These are phyloP conservation scores for Calosoma granatense DNA, from an alignment of 1,140 invertebrate species.

Conservation along the genomic window DNA sequence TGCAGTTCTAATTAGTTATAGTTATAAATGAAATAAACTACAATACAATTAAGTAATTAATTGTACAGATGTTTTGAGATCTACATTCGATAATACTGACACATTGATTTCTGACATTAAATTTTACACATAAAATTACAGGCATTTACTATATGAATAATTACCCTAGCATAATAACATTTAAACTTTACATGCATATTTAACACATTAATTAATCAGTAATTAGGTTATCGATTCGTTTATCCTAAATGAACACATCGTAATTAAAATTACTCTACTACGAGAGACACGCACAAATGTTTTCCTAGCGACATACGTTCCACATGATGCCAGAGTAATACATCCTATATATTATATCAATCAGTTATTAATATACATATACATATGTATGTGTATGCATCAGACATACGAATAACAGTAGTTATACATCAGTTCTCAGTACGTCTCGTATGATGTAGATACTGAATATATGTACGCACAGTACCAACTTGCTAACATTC, in stretches of 20 bases:
- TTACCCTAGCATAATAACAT: neutral
- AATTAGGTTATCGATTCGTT: neutral
- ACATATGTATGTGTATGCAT: neutral
- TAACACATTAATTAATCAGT: neutral
- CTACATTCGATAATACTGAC: neutral
- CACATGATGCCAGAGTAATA: neutral
- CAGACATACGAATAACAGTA: neutral
- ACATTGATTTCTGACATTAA: neutral
- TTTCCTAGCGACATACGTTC: too few relatives aligned
- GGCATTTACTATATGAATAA: neutral
- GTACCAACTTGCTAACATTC: too few relatives aligned
- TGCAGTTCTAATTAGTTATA: too few relatives aligned
- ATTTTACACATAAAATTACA: neutral
- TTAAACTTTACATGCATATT: neutral
- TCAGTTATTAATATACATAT: neutral
- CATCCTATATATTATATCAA: neutral
- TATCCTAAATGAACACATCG: neutral
- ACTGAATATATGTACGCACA: too few relatives aligned
- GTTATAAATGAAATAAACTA: too few relatives aligned
- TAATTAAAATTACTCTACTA: too few relatives aligned
- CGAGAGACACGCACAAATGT: too few relatives aligned
- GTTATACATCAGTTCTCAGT: neutral
- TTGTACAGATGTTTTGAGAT: neutral
- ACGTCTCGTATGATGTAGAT: too few relatives aligned
- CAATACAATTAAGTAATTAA: too few relatives aligned